Conservation (phyloP, 2,113 vertebrate genomes). For the Raja brachyura region DNA sequence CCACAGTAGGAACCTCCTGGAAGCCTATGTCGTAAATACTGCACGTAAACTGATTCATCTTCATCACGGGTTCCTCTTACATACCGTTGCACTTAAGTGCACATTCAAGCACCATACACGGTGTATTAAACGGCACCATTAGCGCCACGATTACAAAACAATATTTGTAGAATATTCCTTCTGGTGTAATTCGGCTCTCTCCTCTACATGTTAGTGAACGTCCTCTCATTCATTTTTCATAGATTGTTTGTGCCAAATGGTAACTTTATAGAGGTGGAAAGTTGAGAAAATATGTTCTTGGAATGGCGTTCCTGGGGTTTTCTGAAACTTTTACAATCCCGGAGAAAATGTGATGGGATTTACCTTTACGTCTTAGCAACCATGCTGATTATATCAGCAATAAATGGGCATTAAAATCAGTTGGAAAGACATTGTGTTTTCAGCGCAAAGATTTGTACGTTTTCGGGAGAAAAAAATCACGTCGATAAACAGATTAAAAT, state of each 20-base stretch:
- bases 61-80: neutral
- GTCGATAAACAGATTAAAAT: no score
- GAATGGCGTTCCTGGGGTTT: neutral
- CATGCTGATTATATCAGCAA: neutral
- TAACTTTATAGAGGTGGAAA: no score
- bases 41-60: constrained; percentile 40
- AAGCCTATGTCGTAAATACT: neutral
- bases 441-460: no score
- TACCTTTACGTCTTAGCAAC: neutral
- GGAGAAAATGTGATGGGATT: neutral
- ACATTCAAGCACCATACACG: neutral
- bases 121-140: neutral
- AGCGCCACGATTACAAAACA: neutral
- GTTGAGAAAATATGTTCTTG: no score
- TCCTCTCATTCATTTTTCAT: neutral
- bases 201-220: neutral
- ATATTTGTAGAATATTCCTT: neutral
- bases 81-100: neutral
- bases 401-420: neutral
- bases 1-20: constrained; percentile 17
- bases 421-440: no score
- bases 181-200: neutral
- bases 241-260: neutral
- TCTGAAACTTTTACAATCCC: neutral
- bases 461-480: no score